Evolutionary conservation across 1,140 invertebrate genomes (phyloP).

Genomic region (Apis cerana): DNA sequence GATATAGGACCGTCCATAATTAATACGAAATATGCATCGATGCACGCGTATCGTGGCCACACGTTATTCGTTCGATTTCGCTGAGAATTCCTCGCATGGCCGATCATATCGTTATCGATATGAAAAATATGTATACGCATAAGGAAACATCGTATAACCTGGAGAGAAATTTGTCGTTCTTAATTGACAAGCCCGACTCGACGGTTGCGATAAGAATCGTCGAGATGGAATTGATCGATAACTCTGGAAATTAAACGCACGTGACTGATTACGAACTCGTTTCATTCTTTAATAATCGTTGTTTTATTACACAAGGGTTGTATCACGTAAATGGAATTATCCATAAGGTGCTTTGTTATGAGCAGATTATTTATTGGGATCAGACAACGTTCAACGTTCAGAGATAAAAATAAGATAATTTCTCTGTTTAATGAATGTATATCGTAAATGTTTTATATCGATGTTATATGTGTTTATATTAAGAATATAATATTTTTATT

Average conservation of each 20-base stretch:
- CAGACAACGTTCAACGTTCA: background rate
- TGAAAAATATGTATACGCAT: no score
- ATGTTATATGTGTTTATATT: no score
- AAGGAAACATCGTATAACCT: background rate
- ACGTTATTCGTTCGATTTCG: background rate
- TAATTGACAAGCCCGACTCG: background rate
- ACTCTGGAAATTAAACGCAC: background rate
- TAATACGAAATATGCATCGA: slow-evolving; percentile 58
- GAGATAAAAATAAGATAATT: background rate
- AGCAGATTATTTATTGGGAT: background rate
- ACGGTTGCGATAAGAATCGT: slow-evolving; percentile 22
- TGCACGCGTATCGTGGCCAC: slow-evolving; percentile 14
- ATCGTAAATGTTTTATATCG: no score
- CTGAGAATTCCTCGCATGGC: background rate
- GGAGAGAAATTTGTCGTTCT: slow-evolving; percentile 13
- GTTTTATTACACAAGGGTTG: background rate
- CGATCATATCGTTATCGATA: background rate
- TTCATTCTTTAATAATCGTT: background rate
- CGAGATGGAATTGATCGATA: slow-evolving; percentile 13
- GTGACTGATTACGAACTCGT: background rate
- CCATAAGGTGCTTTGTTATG: background rate
- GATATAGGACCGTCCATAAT: slow-evolving; percentile 66
- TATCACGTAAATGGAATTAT: background rate
- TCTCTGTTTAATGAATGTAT: background rate
- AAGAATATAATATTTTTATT: no score